Evolutionary conservation across 1,140 invertebrate genomes (phyloP), one percentile per base, ranked within the genome.

Genomic region (Myzus persicae): DNA sequence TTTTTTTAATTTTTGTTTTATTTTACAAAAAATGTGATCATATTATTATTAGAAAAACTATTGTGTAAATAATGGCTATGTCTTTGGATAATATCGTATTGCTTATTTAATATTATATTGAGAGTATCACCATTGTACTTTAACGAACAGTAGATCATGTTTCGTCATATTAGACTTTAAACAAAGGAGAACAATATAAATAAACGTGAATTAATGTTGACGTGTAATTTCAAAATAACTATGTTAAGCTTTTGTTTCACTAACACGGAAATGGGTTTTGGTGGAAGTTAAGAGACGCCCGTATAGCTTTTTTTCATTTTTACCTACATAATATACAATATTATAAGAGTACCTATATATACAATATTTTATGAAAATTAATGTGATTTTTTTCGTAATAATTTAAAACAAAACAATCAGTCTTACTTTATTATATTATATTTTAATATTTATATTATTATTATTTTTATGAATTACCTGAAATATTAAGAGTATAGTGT

Each of bases 281-380:
- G 38, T 59, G 51, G 5, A 59, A 59, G 38, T 67, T 90, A 42
- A 31, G n/a, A 89, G n/a, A 44, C 14, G 20, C 48, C 18, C n/a
- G 31, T 38, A 51, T n/a, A 48, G 26, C 48, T 51, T 88, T 87
- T 88, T 88, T 87, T 87, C 14, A 7, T 84, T 82, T 84, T 84
- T 38, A 46, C 85, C 18, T 36, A 88, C 5, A n/a, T 31, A 36
- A 48, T n/a, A 87, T 87, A 46, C 14, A n/a, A 84, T 42, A 85
- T 31, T 85, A 26, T 85, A 85, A 85, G 40, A 31, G 85, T 46
- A 40, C 4, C 2, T n/a, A 20, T 40, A 40, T 38, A 90, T 31
- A 90, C 46, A 92, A 46, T 82, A 40, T 92, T 81, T 92, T 92
- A 92, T 82, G 38, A 48, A 82, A 92, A 92, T 92, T n/a, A 82